phyloP scores from a whole-genome alignment of 2,113 vertebrate genomes.

The Microcebus lehilahytsara region DNA sequence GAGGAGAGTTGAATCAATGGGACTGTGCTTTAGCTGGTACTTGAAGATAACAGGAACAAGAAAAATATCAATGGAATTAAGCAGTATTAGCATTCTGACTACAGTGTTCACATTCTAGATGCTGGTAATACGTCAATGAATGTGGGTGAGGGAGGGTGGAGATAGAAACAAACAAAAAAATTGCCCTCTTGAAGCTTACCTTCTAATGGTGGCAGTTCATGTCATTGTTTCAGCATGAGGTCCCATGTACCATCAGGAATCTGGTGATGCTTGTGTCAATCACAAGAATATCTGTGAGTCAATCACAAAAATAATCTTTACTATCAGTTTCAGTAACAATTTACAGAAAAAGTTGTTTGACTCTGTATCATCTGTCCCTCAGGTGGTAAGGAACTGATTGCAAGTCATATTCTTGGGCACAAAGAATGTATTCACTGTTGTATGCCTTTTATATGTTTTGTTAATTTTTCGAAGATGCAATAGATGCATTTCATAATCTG shows the following conservation, averaged over 20 bases:
- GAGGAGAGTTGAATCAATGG: neutral
- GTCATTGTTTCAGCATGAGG: neutral
- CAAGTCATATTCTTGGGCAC: neutral
- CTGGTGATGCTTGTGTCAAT: neutral
- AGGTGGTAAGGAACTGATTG: neutral
- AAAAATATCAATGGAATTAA: neutral
- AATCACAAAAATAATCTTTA: neutral
- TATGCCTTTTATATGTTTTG: neutral
- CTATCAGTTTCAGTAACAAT: neutral
- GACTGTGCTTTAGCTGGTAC: neutral
- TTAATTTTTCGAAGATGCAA: neutral
- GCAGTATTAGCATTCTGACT: neutral
- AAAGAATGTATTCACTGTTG: neutral
- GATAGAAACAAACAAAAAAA: neutral
- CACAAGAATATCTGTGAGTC: neutral
- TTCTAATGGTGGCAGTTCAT: neutral
- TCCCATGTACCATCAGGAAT: neutral
- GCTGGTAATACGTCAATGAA: neutral
- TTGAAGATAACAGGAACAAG: neutral
- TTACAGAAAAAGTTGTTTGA: neutral
- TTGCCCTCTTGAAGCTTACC: neutral
- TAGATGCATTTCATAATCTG: neutral
- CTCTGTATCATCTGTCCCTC: neutral
- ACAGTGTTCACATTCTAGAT: neutral
- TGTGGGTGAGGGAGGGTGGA: fast-evolving